These are phyloP conservation scores for Tauraco erythrolophus DNA, from an alignment of 2,113 vertebrate species.

Conservation along the genomic window DNA sequence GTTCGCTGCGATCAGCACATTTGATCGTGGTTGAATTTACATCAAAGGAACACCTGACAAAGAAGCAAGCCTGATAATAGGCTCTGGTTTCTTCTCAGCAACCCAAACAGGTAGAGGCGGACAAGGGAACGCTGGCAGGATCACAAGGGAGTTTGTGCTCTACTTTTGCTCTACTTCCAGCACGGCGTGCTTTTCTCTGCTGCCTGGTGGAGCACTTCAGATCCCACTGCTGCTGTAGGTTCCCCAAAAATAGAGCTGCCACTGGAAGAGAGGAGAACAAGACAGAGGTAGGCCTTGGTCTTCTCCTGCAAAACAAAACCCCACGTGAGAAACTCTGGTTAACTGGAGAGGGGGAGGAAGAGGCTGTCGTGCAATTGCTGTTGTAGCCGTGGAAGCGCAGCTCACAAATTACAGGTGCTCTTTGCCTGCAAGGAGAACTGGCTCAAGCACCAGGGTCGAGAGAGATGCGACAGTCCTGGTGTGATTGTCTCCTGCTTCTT, in stretches of 20 bases:
- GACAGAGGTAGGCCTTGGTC: background rate
- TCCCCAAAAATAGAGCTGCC: background rate
- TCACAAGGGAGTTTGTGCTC: background rate
- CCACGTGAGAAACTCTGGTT: accelerated
- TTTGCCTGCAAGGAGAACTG: background rate
- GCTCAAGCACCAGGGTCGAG: background rate
- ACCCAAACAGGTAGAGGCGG: background rate
- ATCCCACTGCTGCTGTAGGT: background rate
- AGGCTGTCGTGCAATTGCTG: background rate
- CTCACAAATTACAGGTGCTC: background rate
- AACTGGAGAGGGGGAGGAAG: background rate
- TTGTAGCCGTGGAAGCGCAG: background rate
- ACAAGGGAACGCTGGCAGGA: background rate
- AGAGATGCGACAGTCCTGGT: accelerated
- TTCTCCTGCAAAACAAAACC: background rate
- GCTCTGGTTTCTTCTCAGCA: slow-evolving; percentile 20
- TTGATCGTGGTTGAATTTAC: background rate
- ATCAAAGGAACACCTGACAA: slow-evolving; percentile 45
- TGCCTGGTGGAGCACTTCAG: background rate
- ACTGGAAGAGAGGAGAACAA: background rate
- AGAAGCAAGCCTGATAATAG: slow-evolving; percentile 3
- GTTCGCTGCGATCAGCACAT: slow-evolving; percentile 35
- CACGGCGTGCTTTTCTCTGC: background rate
- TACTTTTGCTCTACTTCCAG: background rate
- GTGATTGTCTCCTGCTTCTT: background rate